Percentiles rank a stretch among this genome's conserved stretches.
These are phyloP conservation scores for Chondrilla cf. caribensis DNA, from an alignment of 37 sponge, comb jelly and placozoan genomes.

Conservation along the genomic window DNA sequence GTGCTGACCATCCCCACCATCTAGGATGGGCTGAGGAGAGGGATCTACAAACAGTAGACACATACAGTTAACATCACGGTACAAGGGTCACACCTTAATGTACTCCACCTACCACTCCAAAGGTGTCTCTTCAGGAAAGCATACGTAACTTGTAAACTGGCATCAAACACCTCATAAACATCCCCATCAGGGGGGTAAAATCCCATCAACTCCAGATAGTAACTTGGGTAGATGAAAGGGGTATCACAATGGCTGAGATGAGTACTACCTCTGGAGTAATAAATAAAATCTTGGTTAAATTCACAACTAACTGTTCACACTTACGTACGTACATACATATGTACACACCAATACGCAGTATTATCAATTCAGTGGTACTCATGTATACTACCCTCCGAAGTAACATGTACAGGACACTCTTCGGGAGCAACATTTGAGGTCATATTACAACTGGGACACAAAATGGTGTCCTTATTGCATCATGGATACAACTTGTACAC, in stretches of 20 bases:
- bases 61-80: not conserved
- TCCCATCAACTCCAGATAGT: not conserved
- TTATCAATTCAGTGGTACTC: too few relatives aligned
- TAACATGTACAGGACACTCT: too few relatives aligned
- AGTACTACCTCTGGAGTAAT: constrained; percentile 26
- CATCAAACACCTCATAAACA: constrained; percentile 17
- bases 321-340: too few relatives aligned
- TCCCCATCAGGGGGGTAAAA: constrained; percentile 4
- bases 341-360: too few relatives aligned
- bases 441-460: too few relatives aligned
- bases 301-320: too few relatives aligned
- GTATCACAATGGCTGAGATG: constrained; percentile 55
- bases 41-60: not conserved
- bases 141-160: constrained; percentile 48
- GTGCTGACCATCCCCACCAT: constrained; percentile 55
- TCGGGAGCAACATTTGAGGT: too few relatives aligned
- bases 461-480: too few relatives aligned
- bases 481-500: too few relatives aligned
- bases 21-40: constrained; percentile 43
- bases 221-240: constrained; percentile 15
- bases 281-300: too few relatives aligned
- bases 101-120: constrained; percentile 38
- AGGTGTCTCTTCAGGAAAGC: constrained; percentile 63
- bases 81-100: too few relatives aligned
- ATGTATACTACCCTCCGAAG: too few relatives aligned